A percentile compares a stretch with the other conserved stretches of the same genome.
phyloP scores from a whole-genome alignment of 2,797 vertebrate species.

The Australoheros facetus region DNA sequence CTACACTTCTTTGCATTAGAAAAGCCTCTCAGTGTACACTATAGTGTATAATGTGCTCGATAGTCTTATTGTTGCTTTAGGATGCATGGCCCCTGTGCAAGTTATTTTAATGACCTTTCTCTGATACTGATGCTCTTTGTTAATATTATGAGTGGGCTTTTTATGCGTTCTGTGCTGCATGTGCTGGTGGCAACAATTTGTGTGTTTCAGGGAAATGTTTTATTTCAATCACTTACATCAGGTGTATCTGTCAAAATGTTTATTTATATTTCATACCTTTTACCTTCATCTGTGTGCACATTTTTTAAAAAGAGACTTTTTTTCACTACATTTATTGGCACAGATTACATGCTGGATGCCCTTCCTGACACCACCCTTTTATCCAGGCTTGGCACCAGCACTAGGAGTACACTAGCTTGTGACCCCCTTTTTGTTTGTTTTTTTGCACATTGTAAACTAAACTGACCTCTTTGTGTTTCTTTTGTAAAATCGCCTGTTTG shows the following conservation, averaged over 20 bases:
- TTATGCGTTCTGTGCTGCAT: slow-evolving; percentile 15
- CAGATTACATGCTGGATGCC: background rate
- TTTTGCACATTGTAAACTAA: slow-evolving; percentile 7
- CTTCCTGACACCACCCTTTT: background rate
- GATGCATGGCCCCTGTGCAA: slow-evolving; percentile 35
- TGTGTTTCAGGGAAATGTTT: slow-evolving; percentile 14
- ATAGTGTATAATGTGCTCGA: background rate
- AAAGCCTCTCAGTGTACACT: background rate
- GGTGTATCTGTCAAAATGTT: background rate
- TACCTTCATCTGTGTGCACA: background rate
- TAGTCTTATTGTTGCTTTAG: slow-evolving; percentile 22
- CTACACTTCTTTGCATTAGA: background rate
- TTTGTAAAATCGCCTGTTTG: background rate
- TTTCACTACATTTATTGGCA: background rate
- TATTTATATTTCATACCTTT: background rate
- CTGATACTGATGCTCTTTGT: background rate
- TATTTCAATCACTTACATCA: background rate
- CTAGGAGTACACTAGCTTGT: no score
- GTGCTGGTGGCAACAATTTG: slow-evolving; percentile 9
- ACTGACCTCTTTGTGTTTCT: slow-evolving; percentile 13
- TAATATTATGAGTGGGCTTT: background rate
- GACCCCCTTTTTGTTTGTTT: background rate
- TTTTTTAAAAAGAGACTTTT: background rate
- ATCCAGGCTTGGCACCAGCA: no score
- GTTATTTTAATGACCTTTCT: background rate